A percentile compares a stretch with the other conserved stretches of the same genome.
phyloP scores from a whole-genome alignment of 2,888 invertebrate genomes.

The Saturnia japonica region DNA sequence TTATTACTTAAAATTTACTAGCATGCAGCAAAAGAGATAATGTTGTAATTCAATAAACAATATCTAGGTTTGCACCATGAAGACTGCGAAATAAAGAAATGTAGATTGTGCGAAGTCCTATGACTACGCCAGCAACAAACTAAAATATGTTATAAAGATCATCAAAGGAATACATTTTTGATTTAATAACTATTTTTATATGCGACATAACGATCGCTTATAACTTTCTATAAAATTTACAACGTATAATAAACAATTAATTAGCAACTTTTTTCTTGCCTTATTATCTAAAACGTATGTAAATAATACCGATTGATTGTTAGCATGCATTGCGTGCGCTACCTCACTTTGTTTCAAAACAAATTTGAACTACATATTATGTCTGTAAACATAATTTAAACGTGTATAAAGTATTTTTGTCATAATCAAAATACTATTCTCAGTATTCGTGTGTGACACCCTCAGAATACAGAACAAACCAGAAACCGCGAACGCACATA shows the following conservation, averaged over 20 bases:
- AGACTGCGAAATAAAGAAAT: conserved; percentile 16
- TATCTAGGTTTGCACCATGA: background rate
- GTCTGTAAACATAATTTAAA: background rate
- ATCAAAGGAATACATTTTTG: background rate
- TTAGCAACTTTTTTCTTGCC: background rate
- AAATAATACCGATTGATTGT: conserved; percentile 50
- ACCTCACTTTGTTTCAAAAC: background rate
- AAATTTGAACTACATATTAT: background rate
- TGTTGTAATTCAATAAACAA: background rate
- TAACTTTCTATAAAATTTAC: background rate
- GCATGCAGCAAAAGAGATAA: background rate
- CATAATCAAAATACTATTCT: conserved; percentile 10
- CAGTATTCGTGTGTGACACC: conserved; percentile 12
- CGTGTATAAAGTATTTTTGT: background rate
- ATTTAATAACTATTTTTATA: background rate
- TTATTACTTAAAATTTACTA: background rate
- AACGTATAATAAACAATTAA: background rate
- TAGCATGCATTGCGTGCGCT: conserved; percentile 34
- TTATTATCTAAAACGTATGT: conserved; percentile 34
- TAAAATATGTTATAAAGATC: conserved; percentile 18
- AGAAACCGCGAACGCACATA: no score
- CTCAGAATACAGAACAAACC: no score
- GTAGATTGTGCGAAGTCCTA: conserved; percentile 15
- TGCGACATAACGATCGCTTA: no score
- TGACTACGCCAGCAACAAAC: conserved; percentile 11